Conservation (phyloP, 2,888 invertebrate genomes). For the Drosophila yooni region DNA sequence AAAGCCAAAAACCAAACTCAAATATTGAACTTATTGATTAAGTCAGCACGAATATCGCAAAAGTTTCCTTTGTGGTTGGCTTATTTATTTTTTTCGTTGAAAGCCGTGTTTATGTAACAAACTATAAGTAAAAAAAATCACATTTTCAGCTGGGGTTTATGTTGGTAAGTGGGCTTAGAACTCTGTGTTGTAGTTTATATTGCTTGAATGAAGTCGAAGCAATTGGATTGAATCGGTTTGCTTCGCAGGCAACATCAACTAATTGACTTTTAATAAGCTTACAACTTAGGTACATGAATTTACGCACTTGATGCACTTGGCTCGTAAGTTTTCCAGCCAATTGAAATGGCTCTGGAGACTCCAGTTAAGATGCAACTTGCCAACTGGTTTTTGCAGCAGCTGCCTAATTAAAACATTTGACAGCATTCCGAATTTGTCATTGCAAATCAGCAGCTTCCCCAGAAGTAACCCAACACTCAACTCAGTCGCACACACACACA, state of each 20-base stretch:
- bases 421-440: slow-evolving; percentile 66
- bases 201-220: not conserved
- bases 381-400: slow-evolving; percentile 35
- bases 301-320: not conserved
- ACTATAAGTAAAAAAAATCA: not conserved
- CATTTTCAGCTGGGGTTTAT: not conserved
- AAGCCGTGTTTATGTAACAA: not conserved
- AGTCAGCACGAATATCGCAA: not conserved
- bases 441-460: slow-evolving; percentile 49
- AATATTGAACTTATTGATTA: slow-evolving; percentile 76
- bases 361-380: not conserved
- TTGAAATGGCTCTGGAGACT: not conserved
- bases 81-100: too few relatives aligned
- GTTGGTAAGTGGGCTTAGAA: not conserved
- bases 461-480: slow-evolving; percentile 25
- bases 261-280: not conserved
- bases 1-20: slow-evolving; percentile 48
- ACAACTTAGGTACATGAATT: slow-evolving; percentile 8
- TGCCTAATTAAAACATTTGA: slow-evolving; percentile 57
- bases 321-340: not conserved
- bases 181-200: not conserved
- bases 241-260: not conserved
- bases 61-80: not conserved
- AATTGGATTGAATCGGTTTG: not conserved
- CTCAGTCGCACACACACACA: not conserved